Percentiles rank a stretch among this genome's conserved stretches.
Conservation (phyloP, 1,140 invertebrate species). For the Scaptodrosophila lebanonensis region DNA sequence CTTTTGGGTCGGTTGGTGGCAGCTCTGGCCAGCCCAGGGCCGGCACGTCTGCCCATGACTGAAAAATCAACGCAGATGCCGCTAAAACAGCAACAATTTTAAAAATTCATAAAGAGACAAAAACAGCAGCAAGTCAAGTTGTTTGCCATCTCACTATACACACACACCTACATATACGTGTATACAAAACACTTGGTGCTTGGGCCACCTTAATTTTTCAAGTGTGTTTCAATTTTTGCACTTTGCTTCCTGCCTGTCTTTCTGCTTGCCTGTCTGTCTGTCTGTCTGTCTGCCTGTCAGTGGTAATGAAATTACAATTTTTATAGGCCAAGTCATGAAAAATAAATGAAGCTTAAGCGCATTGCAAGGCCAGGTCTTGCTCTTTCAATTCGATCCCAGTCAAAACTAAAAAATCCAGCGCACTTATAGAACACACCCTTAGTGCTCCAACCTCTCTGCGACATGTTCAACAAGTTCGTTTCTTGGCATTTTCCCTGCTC, state of each 20-base stretch:
- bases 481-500: conserved; percentile 6
- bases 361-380: conserved; percentile 39
- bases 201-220: conserved; percentile 64
- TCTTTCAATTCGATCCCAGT: too few relatives aligned
- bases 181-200: conserved; percentile 15
- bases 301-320: conserved; percentile 76
- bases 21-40: conserved; percentile 30
- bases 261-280: conserved; percentile 1
- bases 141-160: not conserved
- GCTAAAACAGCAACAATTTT: conserved; percentile 69
- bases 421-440: conserved; percentile 3
- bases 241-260: conserved; percentile 26
- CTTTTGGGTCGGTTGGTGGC: conserved; percentile 47
- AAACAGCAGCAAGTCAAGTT: conserved; percentile 5
- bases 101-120: conserved; percentile 69
- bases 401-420: conserved; percentile 15
- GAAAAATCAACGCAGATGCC: conserved; percentile 63
- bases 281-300: conserved; percentile 41
- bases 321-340: conserved; percentile 68
- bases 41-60: conserved; percentile 57
- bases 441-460: too few relatives aligned
- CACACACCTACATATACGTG: not conserved
- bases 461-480: conserved; percentile 60
- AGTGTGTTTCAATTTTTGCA: conserved; percentile 65
- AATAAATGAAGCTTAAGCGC: conserved; percentile 75